These are phyloP conservation scores for Connochaetes taurinus DNA, from an alignment of 2,113 vertebrate genomes.

Conservation along the genomic window DNA sequence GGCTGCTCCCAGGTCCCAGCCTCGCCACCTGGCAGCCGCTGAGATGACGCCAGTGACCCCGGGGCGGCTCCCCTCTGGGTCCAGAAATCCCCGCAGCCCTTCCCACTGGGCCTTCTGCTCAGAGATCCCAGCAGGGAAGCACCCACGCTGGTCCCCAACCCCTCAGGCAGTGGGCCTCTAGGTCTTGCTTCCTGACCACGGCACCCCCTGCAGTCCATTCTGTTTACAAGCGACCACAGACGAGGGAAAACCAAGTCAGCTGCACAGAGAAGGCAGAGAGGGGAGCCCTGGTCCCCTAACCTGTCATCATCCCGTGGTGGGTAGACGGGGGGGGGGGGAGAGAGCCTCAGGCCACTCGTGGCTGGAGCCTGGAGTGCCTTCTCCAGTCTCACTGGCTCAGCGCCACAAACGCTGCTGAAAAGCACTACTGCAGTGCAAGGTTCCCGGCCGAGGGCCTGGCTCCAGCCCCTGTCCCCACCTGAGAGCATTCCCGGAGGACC, in stretches of 20 bases:
- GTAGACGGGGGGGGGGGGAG: background rate
- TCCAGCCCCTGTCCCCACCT: fast-evolving
- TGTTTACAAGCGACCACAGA: background rate
- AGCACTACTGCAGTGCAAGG: background rate
- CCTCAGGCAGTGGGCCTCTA: background rate
- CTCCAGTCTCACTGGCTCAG: background rate
- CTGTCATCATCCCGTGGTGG: background rate
- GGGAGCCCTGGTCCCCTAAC: background rate
- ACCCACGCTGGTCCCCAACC: too few species aligned
- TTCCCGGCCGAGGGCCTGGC: background rate
- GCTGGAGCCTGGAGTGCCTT: too few species aligned
- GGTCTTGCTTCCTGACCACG: background rate
- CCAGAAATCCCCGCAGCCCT: background rate
- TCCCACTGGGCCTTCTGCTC: background rate
- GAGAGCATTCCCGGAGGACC: fast-evolving
- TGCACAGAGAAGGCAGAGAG: background rate
- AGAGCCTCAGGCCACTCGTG: background rate
- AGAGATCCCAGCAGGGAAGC: background rate
- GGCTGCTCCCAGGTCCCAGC: background rate
- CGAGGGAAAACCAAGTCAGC: background rate
- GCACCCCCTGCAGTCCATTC: too few species aligned
- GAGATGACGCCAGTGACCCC: background rate
- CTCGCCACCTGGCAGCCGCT: background rate
- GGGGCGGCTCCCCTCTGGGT: background rate
- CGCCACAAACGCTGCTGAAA: background rate